Conservation (phyloP, 2,797 vertebrate species). For the Pangasius larnaudii region DNA sequence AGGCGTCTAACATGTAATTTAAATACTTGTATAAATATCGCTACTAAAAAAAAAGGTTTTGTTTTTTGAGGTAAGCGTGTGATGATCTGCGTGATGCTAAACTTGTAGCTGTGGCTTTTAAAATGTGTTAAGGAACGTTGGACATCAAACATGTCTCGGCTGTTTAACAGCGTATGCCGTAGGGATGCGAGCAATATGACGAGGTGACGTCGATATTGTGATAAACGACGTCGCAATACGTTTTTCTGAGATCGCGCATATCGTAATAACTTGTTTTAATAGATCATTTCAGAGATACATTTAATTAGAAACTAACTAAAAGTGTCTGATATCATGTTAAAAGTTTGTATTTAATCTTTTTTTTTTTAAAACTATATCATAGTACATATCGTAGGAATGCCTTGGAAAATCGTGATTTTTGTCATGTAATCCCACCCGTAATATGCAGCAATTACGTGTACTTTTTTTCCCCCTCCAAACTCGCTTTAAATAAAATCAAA, state of each 20-base stretch:
- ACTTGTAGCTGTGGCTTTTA: neutral
- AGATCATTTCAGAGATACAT: neutral
- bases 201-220: neutral
- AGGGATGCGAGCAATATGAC: neutral
- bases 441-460: neutral
- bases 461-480: neutral
- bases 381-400: neutral
- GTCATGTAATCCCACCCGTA: too few species aligned
- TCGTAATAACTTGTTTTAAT: neutral
- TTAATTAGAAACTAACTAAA: neutral
- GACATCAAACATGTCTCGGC: neutral
- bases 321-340: neutral
- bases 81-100: neutral
- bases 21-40: neutral
- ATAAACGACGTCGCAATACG: neutral
- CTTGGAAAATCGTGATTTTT: neutral
- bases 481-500: neutral
- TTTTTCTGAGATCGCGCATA: neutral
- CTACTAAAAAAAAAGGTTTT: neutral
- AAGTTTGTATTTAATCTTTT: too few species aligned
- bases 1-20: too few species aligned
- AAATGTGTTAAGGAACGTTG: neutral
- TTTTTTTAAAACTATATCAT: neutral
- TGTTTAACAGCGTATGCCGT: neutral
- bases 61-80: neutral